Conservation (phyloP, 1,140 invertebrate species). For the Diabrotica undecimpunctata region DNA sequence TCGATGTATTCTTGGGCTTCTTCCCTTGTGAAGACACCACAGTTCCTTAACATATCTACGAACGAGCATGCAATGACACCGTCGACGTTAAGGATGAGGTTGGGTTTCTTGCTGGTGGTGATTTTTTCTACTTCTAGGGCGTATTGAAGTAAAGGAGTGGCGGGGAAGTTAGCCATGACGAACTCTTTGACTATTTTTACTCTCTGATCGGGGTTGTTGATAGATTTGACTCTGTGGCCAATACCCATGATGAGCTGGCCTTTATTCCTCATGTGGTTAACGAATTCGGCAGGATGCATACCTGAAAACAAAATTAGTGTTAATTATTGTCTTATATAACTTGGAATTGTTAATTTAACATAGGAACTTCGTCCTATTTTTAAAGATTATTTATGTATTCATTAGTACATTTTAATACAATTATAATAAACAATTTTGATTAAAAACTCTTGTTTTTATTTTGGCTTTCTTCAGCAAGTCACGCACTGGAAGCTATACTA, state of each 20-base stretch:
- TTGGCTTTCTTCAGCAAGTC: too few relatives aligned
- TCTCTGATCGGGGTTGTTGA: constrained; percentile 98
- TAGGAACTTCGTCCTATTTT: not conserved
- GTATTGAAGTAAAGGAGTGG: constrained; percentile 89
- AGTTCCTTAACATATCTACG: constrained; percentile 92
- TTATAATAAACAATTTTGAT: too few relatives aligned
- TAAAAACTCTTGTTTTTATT: too few relatives aligned
- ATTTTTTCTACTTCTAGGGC: constrained; percentile 98
- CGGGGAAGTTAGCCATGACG: constrained; percentile 89
- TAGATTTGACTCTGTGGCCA: constrained; percentile 94
- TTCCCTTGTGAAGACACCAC: constrained; percentile 92
- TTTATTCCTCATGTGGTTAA: constrained; percentile 95
- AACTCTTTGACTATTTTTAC: constrained; percentile 96
- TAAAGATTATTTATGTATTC: not conserved
- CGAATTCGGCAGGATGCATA: constrained; percentile 96
- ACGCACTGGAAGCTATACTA: too few relatives aligned
- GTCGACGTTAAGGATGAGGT: constrained; percentile 98
- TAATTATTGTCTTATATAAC: too few relatives aligned
- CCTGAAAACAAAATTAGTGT: constrained; percentile 42
- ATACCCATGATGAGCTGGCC: constrained; percentile 99
- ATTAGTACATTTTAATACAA: too few relatives aligned
- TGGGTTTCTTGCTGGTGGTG: constrained; percentile 98
- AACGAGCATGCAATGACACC: constrained; percentile 96
- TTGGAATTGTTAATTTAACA: constrained; percentile 5
- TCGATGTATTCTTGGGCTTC: constrained; percentile 98